Evolutionary conservation across 2,888 invertebrate species (phyloP).

Genomic region (Panorpa germanica): DNA sequence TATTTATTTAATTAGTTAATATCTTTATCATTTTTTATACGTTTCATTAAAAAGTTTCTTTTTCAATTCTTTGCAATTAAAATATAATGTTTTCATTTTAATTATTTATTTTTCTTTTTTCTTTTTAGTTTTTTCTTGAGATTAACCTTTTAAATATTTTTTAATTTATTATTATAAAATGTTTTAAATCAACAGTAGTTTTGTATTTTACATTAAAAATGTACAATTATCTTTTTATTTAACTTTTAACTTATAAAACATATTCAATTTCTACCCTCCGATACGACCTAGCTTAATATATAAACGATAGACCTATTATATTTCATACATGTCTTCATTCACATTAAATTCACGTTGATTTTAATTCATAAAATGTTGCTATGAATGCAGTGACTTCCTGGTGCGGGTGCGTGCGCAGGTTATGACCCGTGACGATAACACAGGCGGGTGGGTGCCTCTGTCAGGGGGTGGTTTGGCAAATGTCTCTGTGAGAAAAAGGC

Average conservation of each 20-base stretch:
- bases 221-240: not conserved
- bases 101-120: too few species aligned
- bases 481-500: constrained; percentile 73
- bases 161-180: too few species aligned
- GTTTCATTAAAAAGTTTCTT: too few species aligned
- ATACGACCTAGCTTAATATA: constrained; percentile 6
- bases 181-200: too few species aligned
- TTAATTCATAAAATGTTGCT: constrained; percentile 7
- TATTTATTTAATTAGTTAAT: too few species aligned
- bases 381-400: constrained; percentile 63
- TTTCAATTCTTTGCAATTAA: too few species aligned
- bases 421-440: constrained; percentile 95
- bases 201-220: too few species aligned
- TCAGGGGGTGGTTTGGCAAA: constrained; percentile 88
- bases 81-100: too few species aligned
- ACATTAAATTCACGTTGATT: constrained; percentile 1
- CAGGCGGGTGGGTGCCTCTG: constrained; percentile 89
- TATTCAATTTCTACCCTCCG: not conserved
- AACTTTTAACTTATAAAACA: not conserved
- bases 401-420: constrained; percentile 97
- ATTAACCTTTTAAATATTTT: too few species aligned
- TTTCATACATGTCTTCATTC: constrained; percentile 7
- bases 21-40: too few species aligned
- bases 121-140: too few species aligned
- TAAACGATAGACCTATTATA: constrained; percentile 2